Evolutionary conservation across 2,113 vertebrate genomes (phyloP).

Genomic region (Cephalopholis sonnerati): DNA sequence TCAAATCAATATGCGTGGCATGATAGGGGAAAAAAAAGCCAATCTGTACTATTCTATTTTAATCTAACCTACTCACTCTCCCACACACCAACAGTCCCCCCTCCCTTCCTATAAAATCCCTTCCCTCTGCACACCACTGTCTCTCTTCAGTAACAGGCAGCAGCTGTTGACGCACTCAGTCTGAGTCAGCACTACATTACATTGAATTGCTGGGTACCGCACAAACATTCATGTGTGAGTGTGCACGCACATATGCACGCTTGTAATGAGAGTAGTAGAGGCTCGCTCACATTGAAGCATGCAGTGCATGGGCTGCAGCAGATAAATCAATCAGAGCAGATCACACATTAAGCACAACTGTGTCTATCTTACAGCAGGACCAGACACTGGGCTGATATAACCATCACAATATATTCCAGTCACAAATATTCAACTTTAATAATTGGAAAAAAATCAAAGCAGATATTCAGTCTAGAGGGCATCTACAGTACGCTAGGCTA

Average conservation of each 20-base stretch:
- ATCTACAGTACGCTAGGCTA: background rate
- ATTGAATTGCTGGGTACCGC: slow-evolving; percentile 55
- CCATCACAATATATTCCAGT: background rate
- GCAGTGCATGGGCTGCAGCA: slow-evolving; percentile 14
- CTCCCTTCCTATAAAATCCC: slow-evolving; percentile 29
- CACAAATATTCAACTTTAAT: background rate
- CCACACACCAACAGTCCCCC: slow-evolving; percentile 41
- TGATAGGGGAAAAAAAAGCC: slow-evolving; percentile 69
- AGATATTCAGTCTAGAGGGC: background rate
- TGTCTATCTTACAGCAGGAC: background rate
- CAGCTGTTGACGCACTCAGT: slow-evolving; percentile 73
- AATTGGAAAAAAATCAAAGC: background rate
- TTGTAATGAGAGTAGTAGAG: slow-evolving; percentile 7
- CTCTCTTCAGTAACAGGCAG: slow-evolving; percentile 68
- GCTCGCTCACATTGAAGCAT: background rate
- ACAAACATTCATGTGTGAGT: background rate
- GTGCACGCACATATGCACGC: background rate
- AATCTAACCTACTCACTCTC: slow-evolving; percentile 70
- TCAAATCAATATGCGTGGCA: slow-evolving; percentile 70
- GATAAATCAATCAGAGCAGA: background rate
- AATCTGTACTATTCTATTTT: slow-evolving; percentile 77
- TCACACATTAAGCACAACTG: background rate
- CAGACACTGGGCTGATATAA: background rate
- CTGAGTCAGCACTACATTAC: slow-evolving; percentile 76
- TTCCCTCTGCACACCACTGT: slow-evolving; percentile 39